Conservation (phyloP, 2,888 invertebrate species). For the Scrobipalpa atriplicella region DNA sequence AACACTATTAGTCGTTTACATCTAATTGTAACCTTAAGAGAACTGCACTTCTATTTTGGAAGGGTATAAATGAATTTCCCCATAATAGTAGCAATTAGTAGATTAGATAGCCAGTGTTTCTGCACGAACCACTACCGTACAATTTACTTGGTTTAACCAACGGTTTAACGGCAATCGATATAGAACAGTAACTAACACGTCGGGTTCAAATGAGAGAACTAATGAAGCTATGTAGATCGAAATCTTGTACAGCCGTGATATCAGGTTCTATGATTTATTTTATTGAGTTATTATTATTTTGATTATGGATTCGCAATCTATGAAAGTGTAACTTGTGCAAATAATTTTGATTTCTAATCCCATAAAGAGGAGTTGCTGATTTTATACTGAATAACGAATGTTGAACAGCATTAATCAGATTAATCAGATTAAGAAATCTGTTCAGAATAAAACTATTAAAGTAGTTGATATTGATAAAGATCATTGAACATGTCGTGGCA, state of each 20-base stretch:
- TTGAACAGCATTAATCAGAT: no score
- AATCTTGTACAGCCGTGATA: neutral
- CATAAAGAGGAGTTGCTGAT: neutral
- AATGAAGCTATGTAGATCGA: constrained; percentile 19
- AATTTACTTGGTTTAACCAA: constrained; percentile 19
- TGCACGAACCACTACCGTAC: constrained; percentile 24
- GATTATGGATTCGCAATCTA: neutral
- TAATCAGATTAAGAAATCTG: no score
- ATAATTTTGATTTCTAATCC: neutral
- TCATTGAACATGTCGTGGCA: neutral
- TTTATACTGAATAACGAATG: neutral
- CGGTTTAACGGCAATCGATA: constrained; percentile 6
- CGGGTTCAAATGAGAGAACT: constrained; percentile 5
- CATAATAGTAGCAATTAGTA: constrained; percentile 28
- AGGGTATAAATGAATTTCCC: constrained; percentile 21
- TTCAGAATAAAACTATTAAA: no score
- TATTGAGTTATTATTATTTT: neutral
- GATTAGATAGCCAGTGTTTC: constrained; percentile 26
- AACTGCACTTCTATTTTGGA: constrained; percentile 16
- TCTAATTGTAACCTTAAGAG: neutral
- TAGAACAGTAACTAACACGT: neutral
- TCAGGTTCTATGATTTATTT: neutral
- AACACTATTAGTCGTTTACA: neutral
- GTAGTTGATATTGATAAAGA: neutral
- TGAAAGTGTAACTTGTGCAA: neutral